Conservation (phyloP, 1,140 invertebrate genomes). For the Lepidurus couesii region DNA sequence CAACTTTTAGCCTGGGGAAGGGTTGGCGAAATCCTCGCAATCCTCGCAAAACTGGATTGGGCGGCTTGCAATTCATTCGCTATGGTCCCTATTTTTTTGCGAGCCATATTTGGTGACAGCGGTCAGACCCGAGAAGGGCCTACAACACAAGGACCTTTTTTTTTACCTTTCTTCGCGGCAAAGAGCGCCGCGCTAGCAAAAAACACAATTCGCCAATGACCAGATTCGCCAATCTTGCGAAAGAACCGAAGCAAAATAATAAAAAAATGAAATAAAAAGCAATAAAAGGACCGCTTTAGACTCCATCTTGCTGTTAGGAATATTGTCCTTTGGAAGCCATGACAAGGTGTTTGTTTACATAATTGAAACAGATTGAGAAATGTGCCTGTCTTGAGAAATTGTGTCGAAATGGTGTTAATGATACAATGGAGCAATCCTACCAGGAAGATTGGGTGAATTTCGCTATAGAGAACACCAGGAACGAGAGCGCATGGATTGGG, state of each 20-base stretch:
- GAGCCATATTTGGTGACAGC: background rate
- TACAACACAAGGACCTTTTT: background rate
- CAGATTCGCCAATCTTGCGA: background rate
- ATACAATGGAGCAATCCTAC: background rate
- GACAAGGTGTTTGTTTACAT: background rate
- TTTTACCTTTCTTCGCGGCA: background rate
- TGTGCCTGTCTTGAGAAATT: background rate
- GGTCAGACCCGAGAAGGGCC: background rate
- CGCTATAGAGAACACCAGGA: background rate
- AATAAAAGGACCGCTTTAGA: background rate
- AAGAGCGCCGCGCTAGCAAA: background rate
- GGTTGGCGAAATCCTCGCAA: background rate
- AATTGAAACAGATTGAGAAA: background rate
- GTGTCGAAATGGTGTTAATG: background rate
- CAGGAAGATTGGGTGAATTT: background rate
- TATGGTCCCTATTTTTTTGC: background rate
- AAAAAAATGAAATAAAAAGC: background rate
- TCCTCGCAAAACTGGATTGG: conserved; percentile 1
- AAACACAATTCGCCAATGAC: background rate
- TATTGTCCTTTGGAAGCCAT: background rate
- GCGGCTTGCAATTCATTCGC: conserved; percentile 8
- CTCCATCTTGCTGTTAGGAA: background rate
- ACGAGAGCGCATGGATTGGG: conserved; percentile 5
- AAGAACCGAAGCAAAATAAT: background rate
- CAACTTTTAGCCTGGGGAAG: background rate